These are phyloP conservation scores for Cairina moschata DNA, from an alignment of 2,113 vertebrate species.

Conservation along the genomic window DNA sequence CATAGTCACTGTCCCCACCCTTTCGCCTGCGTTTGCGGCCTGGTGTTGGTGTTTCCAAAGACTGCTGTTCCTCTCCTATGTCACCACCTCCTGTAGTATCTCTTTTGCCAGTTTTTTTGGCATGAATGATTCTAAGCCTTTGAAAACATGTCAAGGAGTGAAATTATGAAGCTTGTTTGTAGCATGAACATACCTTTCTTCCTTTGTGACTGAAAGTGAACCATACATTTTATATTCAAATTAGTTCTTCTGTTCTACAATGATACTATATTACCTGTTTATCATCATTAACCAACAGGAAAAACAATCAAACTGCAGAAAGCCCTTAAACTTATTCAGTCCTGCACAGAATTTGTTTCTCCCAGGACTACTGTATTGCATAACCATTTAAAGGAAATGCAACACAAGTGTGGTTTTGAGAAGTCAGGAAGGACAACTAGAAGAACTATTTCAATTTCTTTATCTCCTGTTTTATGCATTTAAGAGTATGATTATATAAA, in stretches of 20 bases:
- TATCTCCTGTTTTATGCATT: neutral
- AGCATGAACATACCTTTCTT: neutral
- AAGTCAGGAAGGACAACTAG: neutral
- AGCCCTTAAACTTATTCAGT: neutral
- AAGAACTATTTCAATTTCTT: neutral
- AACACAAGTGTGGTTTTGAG: neutral
- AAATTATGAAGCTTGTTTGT: neutral
- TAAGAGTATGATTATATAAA: neutral
- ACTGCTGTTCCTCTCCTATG: slow-evolving; percentile 80
- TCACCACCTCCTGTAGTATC: slow-evolving; percentile 75
- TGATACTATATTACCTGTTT: neutral
- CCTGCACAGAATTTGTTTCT: neutral
- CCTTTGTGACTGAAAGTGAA: neutral
- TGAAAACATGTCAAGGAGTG: slow-evolving; percentile 23
- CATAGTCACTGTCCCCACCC: slow-evolving; percentile 87
- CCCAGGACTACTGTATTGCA: neutral
- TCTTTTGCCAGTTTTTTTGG: slow-evolving; percentile 88
- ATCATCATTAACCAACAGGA: neutral
- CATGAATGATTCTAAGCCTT: slow-evolving; percentile 90
- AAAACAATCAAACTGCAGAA: neutral
- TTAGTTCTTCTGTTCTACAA: neutral
- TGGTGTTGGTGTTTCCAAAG: slow-evolving; percentile 71
- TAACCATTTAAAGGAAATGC: slow-evolving; percentile 2
- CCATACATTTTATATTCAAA: neutral
- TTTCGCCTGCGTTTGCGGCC: slow-evolving; percentile 88